Percentiles rank a stretch among this genome's conserved stretches.
Conservation (phyloP, 1,140 invertebrate genomes). For the Spodoptera litura region DNA sequence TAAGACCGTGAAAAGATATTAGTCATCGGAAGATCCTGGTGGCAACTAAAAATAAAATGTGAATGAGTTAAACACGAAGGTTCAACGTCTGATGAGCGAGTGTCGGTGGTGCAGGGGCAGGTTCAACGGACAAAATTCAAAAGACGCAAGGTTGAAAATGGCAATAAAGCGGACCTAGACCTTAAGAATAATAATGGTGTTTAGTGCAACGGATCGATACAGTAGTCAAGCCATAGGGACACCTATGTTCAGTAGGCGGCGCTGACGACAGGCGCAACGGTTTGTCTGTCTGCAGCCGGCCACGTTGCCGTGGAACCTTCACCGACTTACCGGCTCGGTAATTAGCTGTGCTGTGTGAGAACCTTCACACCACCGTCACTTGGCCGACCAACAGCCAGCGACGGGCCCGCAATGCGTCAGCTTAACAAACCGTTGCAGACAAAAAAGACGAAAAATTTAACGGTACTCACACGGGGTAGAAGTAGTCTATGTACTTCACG, state of each 20-base stretch:
- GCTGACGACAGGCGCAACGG: slow-evolving; percentile 78
- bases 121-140: slow-evolving; percentile 47
- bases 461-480: slow-evolving; percentile 88
- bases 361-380: slow-evolving; percentile 56
- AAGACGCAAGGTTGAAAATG: slow-evolving; percentile 49
- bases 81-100: slow-evolving; percentile 32
- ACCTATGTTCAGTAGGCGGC: slow-evolving; percentile 76
- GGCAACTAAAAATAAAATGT: slow-evolving; percentile 47
- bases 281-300: slow-evolving; percentile 70
- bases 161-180: slow-evolving; percentile 56
- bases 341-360: slow-evolving; percentile 67
- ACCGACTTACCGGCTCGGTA: slow-evolving; percentile 80
- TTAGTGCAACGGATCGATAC: slow-evolving; percentile 82
- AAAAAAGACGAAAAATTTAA: slow-evolving; percentile 56
- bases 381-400: slow-evolving; percentile 21
- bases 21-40: slow-evolving; percentile 51
- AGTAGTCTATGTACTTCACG: slow-evolving; percentile 89
- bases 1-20: slow-evolving; percentile 44
- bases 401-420: slow-evolving; percentile 66
- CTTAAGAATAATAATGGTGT: slow-evolving; percentile 57
- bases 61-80: slow-evolving; percentile 46
- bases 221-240: slow-evolving; percentile 73
- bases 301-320: slow-evolving; percentile 79
- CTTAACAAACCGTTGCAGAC: slow-evolving; percentile 53
- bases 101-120: slow-evolving; percentile 32